Evolutionary conservation across 2,888 invertebrate genomes (phyloP), one percentile per base, ranked within the genome.

Genomic region (Agriopis aurantiaria): DNA sequence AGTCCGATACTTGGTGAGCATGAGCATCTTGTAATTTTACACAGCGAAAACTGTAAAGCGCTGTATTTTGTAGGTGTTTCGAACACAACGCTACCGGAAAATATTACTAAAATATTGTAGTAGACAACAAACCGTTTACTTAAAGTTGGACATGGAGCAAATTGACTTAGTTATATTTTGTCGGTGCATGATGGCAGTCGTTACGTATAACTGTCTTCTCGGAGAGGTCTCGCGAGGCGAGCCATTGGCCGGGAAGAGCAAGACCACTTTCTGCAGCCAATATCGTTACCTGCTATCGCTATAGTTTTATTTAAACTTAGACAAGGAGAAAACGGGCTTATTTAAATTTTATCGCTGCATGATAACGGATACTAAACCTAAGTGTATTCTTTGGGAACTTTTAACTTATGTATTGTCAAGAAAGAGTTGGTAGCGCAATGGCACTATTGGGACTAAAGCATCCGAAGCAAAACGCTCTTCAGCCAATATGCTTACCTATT

Each of bases 211-310:
- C 80, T 81, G 80, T 77, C 79, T 78, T 82, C 80, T 78, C 64
- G 69, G 78, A 86, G 71, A 80, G 86, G 81, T 80, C 86, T 81
- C 83, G 76, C 56, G 82, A 80, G 83, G 82, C 82, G 72, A 77
- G 82, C 82, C 81, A 84, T 85, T 84, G 81, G 78, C 79, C 79
- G 80, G 82, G 85, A 85, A 86, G 81, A 84, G 81, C 75, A 76
- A 73, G 57, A 72, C 74, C 74, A 79, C 68, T 75, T 74, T 65
- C 67, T 67, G 51, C 45, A 66, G 64, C 67, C 71, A 70, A 74
- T 71, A 68, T 70, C 64, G 69, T 71, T 74, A 73, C 65, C 61
- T 71, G 67, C 53, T 75, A 71, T 74, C 72, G 65, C 59, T 63
- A 53, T 52, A 51, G 46, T 60, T 69, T 62, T 65, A 51, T 56